Conservation (phyloP, 2,113 vertebrate genomes). For the Oceanodroma tethys region DNA sequence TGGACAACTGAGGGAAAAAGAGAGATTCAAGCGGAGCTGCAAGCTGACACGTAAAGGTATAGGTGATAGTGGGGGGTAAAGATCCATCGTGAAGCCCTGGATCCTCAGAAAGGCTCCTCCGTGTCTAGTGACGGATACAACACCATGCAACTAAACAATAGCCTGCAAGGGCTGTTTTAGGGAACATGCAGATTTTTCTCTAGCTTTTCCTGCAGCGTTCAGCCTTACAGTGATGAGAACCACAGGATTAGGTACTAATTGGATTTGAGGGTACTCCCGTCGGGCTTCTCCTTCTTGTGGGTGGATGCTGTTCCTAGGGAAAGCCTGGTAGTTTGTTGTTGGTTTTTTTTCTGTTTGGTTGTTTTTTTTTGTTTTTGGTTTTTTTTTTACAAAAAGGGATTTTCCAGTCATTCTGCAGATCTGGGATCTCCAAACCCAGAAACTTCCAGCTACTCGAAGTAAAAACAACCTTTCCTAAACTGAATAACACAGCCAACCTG, state of each 20-base stretch:
- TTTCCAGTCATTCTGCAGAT: neutral
- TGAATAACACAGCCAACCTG: neutral
- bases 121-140: neutral
- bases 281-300: neutral
- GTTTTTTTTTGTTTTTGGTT: too few species aligned
- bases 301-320: neutral
- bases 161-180: neutral
- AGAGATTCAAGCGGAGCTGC: neutral
- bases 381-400: neutral
- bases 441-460: neutral
- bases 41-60: neutral
- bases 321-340: neutral
- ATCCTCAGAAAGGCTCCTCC: neutral
- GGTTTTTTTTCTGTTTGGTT: too few species aligned
- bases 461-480: neutral
- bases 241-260: slow-evolving; percentile 4
- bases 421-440: neutral
- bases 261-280: neutral
- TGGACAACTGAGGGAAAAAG: neutral
- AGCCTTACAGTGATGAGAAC: neutral
- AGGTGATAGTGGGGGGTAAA: neutral
- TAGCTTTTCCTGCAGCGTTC: neutral
- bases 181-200: neutral
- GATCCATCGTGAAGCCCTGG: neutral
- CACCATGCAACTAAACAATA: neutral